Conservation (phyloP, 2,797 vertebrate genomes). For the Salmo trutta region DNA sequence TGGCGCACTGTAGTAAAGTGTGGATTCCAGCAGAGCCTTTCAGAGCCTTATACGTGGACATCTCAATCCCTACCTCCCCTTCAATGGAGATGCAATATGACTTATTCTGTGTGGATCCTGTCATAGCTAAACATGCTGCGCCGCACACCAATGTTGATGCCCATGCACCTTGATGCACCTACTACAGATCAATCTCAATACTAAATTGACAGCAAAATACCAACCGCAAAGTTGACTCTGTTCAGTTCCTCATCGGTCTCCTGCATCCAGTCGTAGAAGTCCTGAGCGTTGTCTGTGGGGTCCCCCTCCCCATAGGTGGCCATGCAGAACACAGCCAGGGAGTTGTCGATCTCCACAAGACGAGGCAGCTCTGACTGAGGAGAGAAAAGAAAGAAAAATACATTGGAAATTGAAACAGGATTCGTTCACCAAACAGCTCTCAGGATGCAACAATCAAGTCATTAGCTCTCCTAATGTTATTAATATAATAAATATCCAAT, state of each 20-base stretch:
- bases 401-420: not conserved
- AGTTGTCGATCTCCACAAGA: constrained; percentile 79
- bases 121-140: not conserved
- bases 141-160: not conserved
- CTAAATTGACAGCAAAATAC: constrained; percentile 30
- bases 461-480: not conserved
- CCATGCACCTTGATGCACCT: not conserved
- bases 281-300: constrained; percentile 84
- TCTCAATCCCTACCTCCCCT: not conserved
- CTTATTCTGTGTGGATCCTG: not conserved
- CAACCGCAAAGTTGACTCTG: constrained; percentile 79
- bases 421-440: not conserved
- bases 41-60: not conserved
- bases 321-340: constrained; percentile 85
- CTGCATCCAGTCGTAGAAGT: constrained; percentile 87
- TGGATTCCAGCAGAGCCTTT: constrained; percentile 10
- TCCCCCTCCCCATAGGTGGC: constrained; percentile 86
- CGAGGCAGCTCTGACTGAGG: constrained; percentile 77
- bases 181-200: not conserved
- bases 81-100: not conserved
- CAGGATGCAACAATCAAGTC: not conserved
- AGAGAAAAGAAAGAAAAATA: constrained; percentile 2
- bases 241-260: constrained; percentile 75
- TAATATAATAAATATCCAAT: not conserved
- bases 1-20: not conserved